Conservation (phyloP, 2,888 invertebrate species). For the Platycnemis pennipes region DNA sequence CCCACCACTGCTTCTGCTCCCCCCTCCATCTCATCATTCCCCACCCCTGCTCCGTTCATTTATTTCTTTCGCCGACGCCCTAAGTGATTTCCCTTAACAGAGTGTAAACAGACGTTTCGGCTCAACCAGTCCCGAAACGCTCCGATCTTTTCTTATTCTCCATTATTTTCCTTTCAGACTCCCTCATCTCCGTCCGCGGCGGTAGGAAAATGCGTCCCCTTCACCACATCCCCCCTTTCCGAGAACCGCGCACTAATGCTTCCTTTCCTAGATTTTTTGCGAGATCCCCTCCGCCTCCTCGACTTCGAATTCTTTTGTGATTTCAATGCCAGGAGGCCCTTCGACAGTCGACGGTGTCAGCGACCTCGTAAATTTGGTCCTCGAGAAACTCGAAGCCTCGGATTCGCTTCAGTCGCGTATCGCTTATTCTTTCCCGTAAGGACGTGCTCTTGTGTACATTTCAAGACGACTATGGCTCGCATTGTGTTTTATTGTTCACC, state of each 20-base stretch:
- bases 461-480: neutral
- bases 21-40: neutral
- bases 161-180: neutral
- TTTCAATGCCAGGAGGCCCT: neutral
- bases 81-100: conserved; percentile 50
- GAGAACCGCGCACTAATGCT: conserved; percentile 6
- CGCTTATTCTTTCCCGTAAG: neutral
- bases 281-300: neutral
- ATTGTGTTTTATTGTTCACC: no score
- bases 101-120: conserved; percentile 50
- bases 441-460: neutral
- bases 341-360: neutral
- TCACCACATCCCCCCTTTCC: neutral
- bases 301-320: neutral
- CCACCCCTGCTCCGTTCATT: neutral
- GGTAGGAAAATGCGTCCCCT: neutral
- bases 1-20: neutral
- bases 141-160: neutral
- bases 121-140: conserved; percentile 6
- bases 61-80: conserved; percentile 11
- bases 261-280: neutral
- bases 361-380: conserved; percentile 31
- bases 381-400: neutral
- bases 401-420: neutral
- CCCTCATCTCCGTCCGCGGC: neutral